These are phyloP conservation scores for Anoplolepis gracilipes DNA, from an alignment of 1,140 invertebrate species.

Conservation along the genomic window DNA sequence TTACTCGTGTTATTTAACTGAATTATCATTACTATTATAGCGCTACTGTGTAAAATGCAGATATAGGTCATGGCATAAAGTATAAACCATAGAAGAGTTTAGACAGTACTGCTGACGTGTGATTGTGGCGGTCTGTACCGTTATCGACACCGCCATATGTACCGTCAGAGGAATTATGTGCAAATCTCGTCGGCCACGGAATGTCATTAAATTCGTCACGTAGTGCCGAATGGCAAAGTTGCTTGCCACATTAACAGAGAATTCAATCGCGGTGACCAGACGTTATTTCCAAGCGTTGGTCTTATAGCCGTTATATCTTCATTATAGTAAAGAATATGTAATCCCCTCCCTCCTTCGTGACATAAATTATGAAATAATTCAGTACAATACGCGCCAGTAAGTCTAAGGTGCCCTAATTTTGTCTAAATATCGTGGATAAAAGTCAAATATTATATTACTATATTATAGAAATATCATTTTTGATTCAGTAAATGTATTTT, in stretches of 20 bases:
- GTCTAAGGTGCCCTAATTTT: neutral
- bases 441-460: neutral
- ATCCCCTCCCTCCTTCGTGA: neutral
- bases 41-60: slow-evolving; percentile 19
- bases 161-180: slow-evolving; percentile 64
- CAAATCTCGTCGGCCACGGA: slow-evolving; percentile 69
- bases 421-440: neutral
- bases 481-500: neutral
- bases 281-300: slow-evolving; percentile 48
- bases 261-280: slow-evolving; percentile 47
- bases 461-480: neutral
- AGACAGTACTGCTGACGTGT: slow-evolving; percentile 2
- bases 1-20: slow-evolving; percentile 3
- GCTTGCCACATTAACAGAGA: slow-evolving; percentile 55
- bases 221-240: slow-evolving; percentile 13
- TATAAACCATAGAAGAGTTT: slow-evolving; percentile 42
- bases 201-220: slow-evolving; percentile 72
- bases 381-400: neutral
- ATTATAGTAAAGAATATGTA: slow-evolving; percentile 50
- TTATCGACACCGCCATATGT: slow-evolving; percentile 61
- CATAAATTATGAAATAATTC: neutral
- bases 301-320: slow-evolving; percentile 38
- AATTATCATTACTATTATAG: slow-evolving; percentile 3
- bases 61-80: slow-evolving; percentile 22
- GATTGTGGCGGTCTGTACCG: slow-evolving; percentile 55